A percentile compares a stretch with the other conserved stretches of the same genome.
These are phyloP conservation scores for Alentia gelatinosa DNA, from an alignment of 2,888 invertebrate species.

Conservation along the genomic window DNA sequence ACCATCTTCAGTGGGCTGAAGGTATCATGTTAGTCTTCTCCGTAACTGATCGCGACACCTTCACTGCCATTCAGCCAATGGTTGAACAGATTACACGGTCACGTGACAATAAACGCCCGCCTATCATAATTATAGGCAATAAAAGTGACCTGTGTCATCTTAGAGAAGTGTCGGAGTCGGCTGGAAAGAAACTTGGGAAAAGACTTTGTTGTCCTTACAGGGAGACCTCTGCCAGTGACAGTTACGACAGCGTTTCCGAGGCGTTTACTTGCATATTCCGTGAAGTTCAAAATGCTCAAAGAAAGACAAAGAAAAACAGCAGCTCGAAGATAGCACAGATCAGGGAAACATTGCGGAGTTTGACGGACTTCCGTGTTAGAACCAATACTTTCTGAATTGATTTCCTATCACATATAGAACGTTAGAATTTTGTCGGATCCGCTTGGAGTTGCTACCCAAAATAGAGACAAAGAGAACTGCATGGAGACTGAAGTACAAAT, in stretches of 20 bases:
- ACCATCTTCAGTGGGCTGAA: conserved; percentile 33
- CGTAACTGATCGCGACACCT: background rate
- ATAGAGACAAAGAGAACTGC: too few species aligned
- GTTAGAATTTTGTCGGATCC: too few species aligned
- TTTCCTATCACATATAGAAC: too few species aligned
- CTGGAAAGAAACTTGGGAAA: background rate
- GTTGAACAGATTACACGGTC: background rate
- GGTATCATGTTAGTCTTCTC: conserved; percentile 42
- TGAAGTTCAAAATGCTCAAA: background rate
- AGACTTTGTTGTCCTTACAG: conserved; percentile 29
- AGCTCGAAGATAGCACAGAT: conserved; percentile 46
- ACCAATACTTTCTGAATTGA: conserved; percentile 50
- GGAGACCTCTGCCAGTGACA: conserved; percentile 55
- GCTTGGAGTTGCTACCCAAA: too few species aligned
- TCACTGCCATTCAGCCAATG: background rate
- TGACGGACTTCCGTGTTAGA: conserved; percentile 27
- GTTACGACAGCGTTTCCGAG: conserved; percentile 50
- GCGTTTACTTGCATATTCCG: conserved; percentile 39
- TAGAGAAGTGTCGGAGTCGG: conserved; percentile 45
- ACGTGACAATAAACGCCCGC: background rate
- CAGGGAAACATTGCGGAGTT: conserved; percentile 16
- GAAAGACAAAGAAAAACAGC: background rate
- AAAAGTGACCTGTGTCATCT: conserved; percentile 54
- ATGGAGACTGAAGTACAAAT: too few species aligned
- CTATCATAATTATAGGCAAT: conserved; percentile 45